These are phyloP conservation scores for Fregetta grallaria DNA, from an alignment of 2,113 vertebrate genomes.

Conservation along the genomic window DNA sequence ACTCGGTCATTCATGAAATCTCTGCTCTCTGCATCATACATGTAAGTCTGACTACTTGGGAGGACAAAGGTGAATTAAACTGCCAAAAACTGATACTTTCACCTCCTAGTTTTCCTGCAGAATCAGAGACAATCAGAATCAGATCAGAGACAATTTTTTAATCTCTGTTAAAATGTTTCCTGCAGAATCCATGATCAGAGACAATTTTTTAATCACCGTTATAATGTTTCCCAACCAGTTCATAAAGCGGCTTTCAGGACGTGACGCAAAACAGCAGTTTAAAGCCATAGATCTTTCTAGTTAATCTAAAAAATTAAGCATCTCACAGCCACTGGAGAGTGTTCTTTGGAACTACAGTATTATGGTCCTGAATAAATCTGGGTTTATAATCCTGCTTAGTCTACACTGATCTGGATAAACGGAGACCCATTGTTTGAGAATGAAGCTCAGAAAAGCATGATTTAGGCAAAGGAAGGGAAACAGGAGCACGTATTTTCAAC, in stretches of 20 bases:
- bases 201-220: slow-evolving; percentile 57
- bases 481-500: neutral
- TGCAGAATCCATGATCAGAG: neutral
- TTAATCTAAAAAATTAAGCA: slow-evolving; percentile 73
- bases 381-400: slow-evolving; percentile 71
- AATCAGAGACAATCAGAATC: too few species aligned
- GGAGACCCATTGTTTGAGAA: neutral
- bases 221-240: neutral
- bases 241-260: slow-evolving; percentile 64
- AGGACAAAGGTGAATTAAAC: neutral
- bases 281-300: slow-evolving; percentile 65
- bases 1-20: rapidly evolving
- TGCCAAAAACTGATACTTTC: neutral
- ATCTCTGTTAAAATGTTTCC: slow-evolving; percentile 19
- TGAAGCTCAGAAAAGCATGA: neutral
- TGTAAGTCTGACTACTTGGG: neutral
- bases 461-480: slow-evolving; percentile 36
- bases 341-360: slow-evolving; percentile 33
- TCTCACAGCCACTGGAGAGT: slow-evolving; percentile 54
- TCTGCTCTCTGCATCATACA: rapidly evolving
- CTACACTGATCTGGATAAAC: slow-evolving; percentile 65
- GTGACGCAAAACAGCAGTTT: slow-evolving; percentile 62
- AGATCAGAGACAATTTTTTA: too few species aligned
- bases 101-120: neutral
- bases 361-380: slow-evolving; percentile 60